phyloP scores from a whole-genome alignment of 2,797 vertebrate genomes.

The Semaprochilodus insignis region DNA sequence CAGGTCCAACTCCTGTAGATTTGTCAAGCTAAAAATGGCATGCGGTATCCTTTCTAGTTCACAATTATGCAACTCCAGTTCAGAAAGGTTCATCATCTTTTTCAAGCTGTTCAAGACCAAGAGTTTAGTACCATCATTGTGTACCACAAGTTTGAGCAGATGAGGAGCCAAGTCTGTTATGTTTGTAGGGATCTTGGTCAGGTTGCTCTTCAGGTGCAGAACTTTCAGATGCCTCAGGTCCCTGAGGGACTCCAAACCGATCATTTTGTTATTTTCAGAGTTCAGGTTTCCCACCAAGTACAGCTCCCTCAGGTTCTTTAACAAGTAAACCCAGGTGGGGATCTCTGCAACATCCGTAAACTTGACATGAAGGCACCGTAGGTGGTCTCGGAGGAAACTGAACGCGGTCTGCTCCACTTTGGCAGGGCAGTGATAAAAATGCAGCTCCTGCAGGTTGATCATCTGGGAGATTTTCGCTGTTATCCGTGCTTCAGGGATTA shows the following conservation, averaged over 20 bases:
- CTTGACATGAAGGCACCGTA: slow-evolving; percentile 97
- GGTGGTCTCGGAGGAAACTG: slow-evolving; percentile 96
- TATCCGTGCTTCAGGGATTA: slow-evolving; percentile 96
- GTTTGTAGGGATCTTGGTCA: slow-evolving; percentile 98
- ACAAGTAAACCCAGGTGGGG: slow-evolving; percentile 94
- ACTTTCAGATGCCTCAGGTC: slow-evolving; percentile 94
- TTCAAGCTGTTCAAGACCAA: slow-evolving; percentile 97
- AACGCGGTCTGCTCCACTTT: slow-evolving; percentile 98
- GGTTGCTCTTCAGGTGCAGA: slow-evolving; percentile 96
- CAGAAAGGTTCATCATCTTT: slow-evolving; percentile 96
- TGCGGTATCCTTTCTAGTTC: slow-evolving; percentile 98
- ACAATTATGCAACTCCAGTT: slow-evolving; percentile 95
- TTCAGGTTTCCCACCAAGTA: slow-evolving; percentile 96
- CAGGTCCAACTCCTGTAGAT: slow-evolving; percentile 95
- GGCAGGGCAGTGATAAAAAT: slow-evolving; percentile 96
- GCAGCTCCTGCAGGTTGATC: slow-evolving; percentile 94
- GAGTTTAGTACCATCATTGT: slow-evolving; percentile 97
- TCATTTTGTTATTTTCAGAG: slow-evolving; percentile 99
- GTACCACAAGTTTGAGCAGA: slow-evolving; percentile 92
- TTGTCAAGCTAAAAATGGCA: slow-evolving; percentile 96
- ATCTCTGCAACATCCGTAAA: slow-evolving; percentile 99
- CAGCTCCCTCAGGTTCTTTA: slow-evolving; percentile 93
- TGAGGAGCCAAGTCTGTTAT: slow-evolving; percentile 96
- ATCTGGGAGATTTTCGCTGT: slow-evolving; percentile 98
- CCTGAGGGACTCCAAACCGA: slow-evolving; percentile 94